Conservation (phyloP, 2,888 invertebrate genomes). For the Cheilosia grossa region DNA sequence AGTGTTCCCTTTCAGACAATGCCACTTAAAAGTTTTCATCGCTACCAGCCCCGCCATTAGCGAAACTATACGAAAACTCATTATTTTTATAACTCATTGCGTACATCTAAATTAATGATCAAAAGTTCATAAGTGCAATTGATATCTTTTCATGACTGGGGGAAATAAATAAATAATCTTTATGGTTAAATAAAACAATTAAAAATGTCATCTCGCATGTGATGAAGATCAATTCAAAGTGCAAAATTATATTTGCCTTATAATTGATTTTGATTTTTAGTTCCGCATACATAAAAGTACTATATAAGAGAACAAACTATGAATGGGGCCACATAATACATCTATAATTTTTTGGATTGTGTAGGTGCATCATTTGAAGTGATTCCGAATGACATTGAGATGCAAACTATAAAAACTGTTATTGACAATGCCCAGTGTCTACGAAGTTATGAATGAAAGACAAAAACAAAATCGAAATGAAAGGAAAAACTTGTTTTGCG, state of each 20-base stretch:
- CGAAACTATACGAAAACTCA: background rate
- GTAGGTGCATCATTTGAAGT: conserved; percentile 7
- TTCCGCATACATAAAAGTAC: conserved; percentile 4
- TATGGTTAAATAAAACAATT: conserved; percentile 3
- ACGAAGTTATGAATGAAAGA: conserved; percentile 55
- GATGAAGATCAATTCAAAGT: background rate
- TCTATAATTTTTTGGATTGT: conserved; percentile 6
- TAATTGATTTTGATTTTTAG: conserved; percentile 2
- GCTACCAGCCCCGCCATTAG: background rate
- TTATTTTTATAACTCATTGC: background rate
- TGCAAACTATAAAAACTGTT: conserved; percentile 35
- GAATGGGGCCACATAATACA: conserved; percentile 21
- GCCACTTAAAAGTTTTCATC: background rate
- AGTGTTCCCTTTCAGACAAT: no score
- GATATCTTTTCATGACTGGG: background rate
- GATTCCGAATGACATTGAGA: conserved; percentile 47
- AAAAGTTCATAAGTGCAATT: conserved; percentile 3
- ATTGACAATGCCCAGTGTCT: conserved; percentile 23
- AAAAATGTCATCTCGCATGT: background rate
- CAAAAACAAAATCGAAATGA: conserved; percentile 18
- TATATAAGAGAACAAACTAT: conserved; percentile 4
- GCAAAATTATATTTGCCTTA: background rate
- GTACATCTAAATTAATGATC: background rate
- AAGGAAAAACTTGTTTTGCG: conserved; percentile 66
- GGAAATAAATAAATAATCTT: background rate